These are phyloP conservation scores for Acanthosepion esculentum DNA, from an alignment of 2,888 invertebrate genomes.

Conservation along the genomic window DNA sequence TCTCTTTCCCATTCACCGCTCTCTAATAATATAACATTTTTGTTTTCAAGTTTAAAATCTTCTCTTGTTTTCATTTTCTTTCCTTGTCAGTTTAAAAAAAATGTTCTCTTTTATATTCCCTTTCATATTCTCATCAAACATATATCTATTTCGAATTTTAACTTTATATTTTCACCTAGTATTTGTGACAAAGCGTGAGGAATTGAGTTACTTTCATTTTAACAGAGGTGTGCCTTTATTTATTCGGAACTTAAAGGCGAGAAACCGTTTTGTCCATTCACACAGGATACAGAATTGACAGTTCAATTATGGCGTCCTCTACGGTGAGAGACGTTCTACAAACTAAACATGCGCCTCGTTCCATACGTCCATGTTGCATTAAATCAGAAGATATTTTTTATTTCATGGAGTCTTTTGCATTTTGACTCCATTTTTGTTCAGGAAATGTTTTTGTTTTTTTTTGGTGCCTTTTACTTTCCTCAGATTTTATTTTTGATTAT, in stretches of 20 bases:
- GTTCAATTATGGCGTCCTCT: conserved; percentile 5
- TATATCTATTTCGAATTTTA: not conserved
- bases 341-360: conserved; percentile 8
- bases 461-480: too few species aligned
- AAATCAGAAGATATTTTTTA: not conserved
- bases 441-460: too few species aligned
- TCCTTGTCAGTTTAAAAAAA: too few species aligned
- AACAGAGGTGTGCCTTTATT: not conserved
- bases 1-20: too few species aligned
- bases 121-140: not conserved
- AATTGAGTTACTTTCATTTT: conserved; percentile 10
- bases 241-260: not conserved
- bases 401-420: too few species aligned
- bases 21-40: too few species aligned
- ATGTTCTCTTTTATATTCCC: not conserved
- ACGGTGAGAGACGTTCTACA: not conserved
- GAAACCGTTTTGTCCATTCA: not conserved
- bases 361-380: conserved; percentile 16
- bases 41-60: too few species aligned
- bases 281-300: not conserved
- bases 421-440: too few species aligned
- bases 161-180: not conserved
- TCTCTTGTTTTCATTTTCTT: too few species aligned
- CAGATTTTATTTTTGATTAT: too few species aligned
- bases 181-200: not conserved